Conservation (phyloP, 2,888 invertebrate genomes). For the Drosophila villosipedis region DNA sequence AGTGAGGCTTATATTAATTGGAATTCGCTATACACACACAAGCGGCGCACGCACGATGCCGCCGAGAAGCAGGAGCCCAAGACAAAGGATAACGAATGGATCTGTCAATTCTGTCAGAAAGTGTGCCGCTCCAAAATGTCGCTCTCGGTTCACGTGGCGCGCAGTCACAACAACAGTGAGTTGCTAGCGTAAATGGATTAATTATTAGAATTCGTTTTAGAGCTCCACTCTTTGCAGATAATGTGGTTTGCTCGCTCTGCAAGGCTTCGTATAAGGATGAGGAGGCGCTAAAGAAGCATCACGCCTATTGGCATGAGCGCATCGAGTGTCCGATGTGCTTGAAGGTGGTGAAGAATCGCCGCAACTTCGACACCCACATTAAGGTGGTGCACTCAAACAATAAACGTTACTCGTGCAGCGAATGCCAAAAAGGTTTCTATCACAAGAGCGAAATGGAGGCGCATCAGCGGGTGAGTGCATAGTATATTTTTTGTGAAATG, state of each 20-base stretch:
- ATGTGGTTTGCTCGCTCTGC: conserved; percentile 73
- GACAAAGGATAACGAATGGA: conserved; percentile 46
- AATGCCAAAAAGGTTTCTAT: conserved; percentile 83
- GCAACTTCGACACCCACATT: conserved; percentile 79
- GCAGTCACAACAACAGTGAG: conserved; percentile 83
- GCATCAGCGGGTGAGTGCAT: conserved; percentile 67
- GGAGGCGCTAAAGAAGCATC: conserved; percentile 74
- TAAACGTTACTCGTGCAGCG: conserved; percentile 79
- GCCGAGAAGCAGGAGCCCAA: conserved; percentile 20
- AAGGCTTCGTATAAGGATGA: conserved; percentile 69
- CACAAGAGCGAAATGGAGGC: conserved; percentile 81
- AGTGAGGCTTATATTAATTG: conserved; percentile 77
- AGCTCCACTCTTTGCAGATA: conserved; percentile 49
- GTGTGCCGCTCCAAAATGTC: conserved; percentile 82
- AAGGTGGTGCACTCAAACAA: conserved; percentile 80
- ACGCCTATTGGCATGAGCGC: conserved; percentile 72
- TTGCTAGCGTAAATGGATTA: not conserved
- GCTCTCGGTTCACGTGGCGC: conserved; percentile 83
- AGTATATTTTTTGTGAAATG: not conserved
- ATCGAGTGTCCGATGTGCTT: conserved; percentile 77
- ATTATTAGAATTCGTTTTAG: not conserved
- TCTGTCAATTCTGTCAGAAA: conserved; percentile 83
- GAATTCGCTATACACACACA: conserved; percentile 82
- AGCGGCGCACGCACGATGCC: conserved; percentile 61
- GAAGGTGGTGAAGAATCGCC: conserved; percentile 78